These are phyloP conservation scores for Diachasma alloeum DNA, from an alignment of 1,140 invertebrate species.

Conservation along the genomic window DNA sequence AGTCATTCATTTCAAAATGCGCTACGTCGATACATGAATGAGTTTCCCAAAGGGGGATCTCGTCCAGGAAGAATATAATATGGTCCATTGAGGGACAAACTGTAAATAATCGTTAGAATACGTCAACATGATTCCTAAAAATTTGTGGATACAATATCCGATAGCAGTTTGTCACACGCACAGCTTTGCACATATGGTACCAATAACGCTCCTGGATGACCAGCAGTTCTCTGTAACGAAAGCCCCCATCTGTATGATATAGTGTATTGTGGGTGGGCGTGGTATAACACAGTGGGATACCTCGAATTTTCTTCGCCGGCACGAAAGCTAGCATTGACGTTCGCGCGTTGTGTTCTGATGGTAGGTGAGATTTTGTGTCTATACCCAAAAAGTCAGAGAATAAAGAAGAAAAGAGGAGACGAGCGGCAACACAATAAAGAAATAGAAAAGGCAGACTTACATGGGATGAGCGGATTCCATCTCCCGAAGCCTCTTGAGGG, in stretches of 20 bases:
- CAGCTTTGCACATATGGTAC: conserved; percentile 18
- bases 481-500: not conserved
- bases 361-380: not conserved
- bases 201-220: not conserved
- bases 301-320: not conserved
- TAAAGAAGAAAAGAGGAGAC: not conserved
- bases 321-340: not conserved
- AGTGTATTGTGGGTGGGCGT: not conserved
- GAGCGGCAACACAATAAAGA: not conserved
- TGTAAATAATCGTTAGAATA: no score
- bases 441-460: not conserved
- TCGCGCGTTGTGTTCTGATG: not conserved
- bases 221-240: not conserved
- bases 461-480: not conserved
- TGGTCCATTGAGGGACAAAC: no score
- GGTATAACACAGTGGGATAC: not conserved
- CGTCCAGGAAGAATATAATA: no score
- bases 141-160: no score
- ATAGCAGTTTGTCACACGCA: not conserved
- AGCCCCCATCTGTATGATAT: conserved; percentile 3
- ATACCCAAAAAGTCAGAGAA: not conserved
- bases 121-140: no score
- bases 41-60: no score
- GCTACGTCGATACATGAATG: no score
- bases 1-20: no score